Base-by-base conservation (phyloP, 2,797 vertebrate genomes). In the Scarus forsteni region DNA sequence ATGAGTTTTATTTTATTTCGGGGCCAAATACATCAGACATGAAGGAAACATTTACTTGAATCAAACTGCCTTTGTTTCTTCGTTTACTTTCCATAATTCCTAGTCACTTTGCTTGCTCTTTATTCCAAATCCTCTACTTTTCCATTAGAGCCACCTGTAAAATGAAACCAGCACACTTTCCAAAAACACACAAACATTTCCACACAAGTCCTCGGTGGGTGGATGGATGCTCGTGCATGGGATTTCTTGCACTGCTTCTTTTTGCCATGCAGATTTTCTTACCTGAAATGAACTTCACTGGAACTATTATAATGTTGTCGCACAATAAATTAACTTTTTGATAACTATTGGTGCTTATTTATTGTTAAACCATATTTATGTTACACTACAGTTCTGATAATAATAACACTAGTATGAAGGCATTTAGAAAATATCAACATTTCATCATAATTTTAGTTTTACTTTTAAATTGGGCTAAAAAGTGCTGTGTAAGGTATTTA, bases 261-360 rank as follows among this genome's bases (percentile, higher is more conserved):
- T 70, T 86, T 85, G 52, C 75, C 77, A 67, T 80, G 56, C 56
- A 38, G 53, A 70, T 71, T 59, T 84, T 77, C 64, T 53, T 66
- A 70, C 66, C 65, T 52, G 48, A 81, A 52, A 61, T 50, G 61
- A 80, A 66, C 39, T 51, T 78, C 73, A 88, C 80, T 88, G 85
- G 79, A 91, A 75, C 66, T 81, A 72, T 72, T 62, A 80, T 66
- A 36, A 77, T 80, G 73, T 79, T 88, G 48, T 84, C 87, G 85
- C 87, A 89, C 87, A 93, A 92, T 89, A 89, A 92, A 91, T 76
- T 0, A 63, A 39, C 53, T 83, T 87, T 73, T 59, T 50, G 9
- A 69, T 48, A 75, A 70, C 1, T 39, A 6, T 1, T 62, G 1
- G 35, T 60, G 7, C 5, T 62, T 3, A 1, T 74, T 3, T 39